Evolutionary conservation across 2,797 vertebrate species (phyloP).

Genomic region (Peromyscus melanophrys): DNA sequence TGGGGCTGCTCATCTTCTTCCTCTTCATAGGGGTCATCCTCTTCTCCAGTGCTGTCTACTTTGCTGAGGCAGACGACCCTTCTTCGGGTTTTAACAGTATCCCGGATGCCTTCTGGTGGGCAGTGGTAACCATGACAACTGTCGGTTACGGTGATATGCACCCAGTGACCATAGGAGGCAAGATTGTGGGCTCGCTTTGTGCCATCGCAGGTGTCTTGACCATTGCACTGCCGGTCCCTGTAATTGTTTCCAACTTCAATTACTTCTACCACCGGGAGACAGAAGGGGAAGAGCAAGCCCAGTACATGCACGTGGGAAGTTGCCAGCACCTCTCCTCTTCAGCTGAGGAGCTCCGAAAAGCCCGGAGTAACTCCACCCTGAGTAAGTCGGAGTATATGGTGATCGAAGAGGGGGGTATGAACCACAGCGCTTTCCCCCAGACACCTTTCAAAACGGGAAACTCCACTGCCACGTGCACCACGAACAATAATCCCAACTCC

Average conservation of each 20-base stretch:
- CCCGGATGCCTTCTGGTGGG: conserved; percentile 99
- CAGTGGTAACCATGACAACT: conserved; percentile 99
- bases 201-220: conserved; percentile 98
- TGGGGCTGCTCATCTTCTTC: conserved; percentile 98
- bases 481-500: conserved; percentile 94
- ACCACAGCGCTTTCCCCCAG: conserved; percentile 94
- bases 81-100: conserved; percentile 98
- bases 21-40: conserved; percentile 99
- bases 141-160: conserved; percentile 99
- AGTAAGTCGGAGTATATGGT: conserved; percentile 98
- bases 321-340: conserved; percentile 94
- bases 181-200: conserved; percentile 98
- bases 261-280: conserved; percentile 99
- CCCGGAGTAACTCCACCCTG: conserved; percentile 95
- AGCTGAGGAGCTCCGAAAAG: conserved; percentile 94
- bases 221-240: conserved; percentile 97
- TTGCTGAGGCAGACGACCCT: conserved; percentile 98
- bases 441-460: conserved; percentile 92
- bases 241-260: conserved; percentile 99
- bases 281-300: conserved; percentile 97
- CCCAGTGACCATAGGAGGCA: conserved; percentile 98
- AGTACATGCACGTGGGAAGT: conserved; percentile 94
- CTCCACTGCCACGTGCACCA: conserved; percentile 88
- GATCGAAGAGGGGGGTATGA: conserved; percentile 94
- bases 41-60: conserved; percentile 99